phyloP scores from a whole-genome alignment of 2,113 vertebrate genomes.

The Mormoops blainvillei region DNA sequence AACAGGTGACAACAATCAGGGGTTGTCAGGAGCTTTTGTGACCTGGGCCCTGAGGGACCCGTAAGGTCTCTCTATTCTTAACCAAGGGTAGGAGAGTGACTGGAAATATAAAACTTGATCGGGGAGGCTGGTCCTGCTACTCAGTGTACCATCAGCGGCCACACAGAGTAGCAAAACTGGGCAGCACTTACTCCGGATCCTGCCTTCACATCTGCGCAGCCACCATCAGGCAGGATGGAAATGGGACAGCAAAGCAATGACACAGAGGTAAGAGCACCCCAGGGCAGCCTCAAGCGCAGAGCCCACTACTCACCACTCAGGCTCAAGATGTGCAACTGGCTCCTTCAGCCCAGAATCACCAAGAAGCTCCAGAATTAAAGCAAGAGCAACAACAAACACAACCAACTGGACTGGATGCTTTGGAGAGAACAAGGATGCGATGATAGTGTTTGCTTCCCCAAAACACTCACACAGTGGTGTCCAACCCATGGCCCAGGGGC shows the following conservation, averaged over 20 bases:
- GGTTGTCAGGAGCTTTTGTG: background rate
- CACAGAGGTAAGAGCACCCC: accelerated
- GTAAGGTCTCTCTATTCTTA: background rate
- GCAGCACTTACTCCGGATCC: too few species aligned
- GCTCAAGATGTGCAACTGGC: background rate
- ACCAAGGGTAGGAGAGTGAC: background rate
- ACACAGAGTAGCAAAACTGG: background rate
- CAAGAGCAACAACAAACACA: background rate
- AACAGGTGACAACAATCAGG: background rate
- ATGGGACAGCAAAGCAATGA: accelerated
- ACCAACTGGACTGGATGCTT: background rate
- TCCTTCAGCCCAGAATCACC: background rate
- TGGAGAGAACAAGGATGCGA: background rate
- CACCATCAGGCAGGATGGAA: background rate
- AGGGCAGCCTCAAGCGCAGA: background rate
- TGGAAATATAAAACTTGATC: background rate
- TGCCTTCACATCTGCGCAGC: background rate
- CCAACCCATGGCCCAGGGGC: too few species aligned
- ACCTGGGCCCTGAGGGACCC: background rate
- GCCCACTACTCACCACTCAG: background rate
- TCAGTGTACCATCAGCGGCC: accelerated
- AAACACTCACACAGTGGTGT: background rate
- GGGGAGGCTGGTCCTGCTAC: background rate
- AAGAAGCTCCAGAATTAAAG: background rate
- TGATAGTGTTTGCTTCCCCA: background rate